These are phyloP conservation scores for Platynereis dumerilii DNA, from an alignment of 2,888 invertebrate species.

Conservation along the genomic window DNA sequence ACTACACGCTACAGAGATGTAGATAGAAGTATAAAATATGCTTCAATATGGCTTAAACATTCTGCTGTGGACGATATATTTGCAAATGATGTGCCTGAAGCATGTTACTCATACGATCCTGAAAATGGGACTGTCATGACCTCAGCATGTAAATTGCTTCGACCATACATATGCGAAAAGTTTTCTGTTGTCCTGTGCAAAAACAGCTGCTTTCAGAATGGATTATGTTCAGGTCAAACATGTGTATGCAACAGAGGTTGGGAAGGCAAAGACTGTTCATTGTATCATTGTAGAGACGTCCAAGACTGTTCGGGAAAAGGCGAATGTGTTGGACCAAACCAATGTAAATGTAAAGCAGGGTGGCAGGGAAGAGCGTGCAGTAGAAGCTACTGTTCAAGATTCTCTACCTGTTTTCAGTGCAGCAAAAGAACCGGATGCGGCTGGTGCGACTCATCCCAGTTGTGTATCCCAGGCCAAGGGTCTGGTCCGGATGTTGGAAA, in stretches of 20 bases:
- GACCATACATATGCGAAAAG: conserved; percentile 2
- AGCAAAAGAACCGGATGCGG: conserved; percentile 5
- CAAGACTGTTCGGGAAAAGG: neutral
- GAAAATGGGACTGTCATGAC: neutral
- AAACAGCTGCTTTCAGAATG: conserved; percentile 9
- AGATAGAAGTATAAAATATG: neutral
- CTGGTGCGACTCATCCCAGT: conserved; percentile 6
- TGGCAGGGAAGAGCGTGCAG: conserved; percentile 9
- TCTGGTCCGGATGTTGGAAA: neutral
- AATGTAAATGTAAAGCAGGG: conserved; percentile 4
- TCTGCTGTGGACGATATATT: no score
- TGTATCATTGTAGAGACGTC: neutral
- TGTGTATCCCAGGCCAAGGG: conserved; percentile 1
- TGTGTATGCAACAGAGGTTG: conserved; percentile 6
- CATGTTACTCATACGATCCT: neutral
- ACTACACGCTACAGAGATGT: conserved; percentile 10
- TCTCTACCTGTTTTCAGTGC: neutral
- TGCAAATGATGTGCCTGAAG: no score
- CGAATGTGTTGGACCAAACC: conserved; percentile 4
- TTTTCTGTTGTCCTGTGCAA: conserved; percentile 2
- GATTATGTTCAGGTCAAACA: conserved; percentile 1
- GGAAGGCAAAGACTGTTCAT: conserved; percentile 1
- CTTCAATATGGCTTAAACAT: neutral
- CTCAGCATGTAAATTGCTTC: neutral
- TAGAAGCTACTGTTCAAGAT: conserved; percentile 4